A percentile compares a stretch with the other conserved stretches of the same genome.
phyloP scores from a whole-genome alignment of 2,888 invertebrate species.

The Thera britannica region DNA sequence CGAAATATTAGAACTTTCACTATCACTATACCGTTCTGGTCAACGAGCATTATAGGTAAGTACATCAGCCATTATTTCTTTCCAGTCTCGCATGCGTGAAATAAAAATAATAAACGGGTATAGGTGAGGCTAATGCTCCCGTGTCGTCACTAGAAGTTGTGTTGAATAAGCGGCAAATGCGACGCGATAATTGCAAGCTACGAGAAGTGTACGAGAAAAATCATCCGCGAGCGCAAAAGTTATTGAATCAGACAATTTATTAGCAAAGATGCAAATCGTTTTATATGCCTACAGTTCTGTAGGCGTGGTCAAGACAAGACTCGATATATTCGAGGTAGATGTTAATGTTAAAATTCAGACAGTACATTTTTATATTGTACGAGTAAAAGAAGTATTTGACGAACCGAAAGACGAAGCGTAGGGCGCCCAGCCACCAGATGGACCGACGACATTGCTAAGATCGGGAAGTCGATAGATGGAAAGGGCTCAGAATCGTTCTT shows the following conservation, averaged over 20 bases:
- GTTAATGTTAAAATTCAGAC: neutral
- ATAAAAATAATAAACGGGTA: constrained; percentile 59
- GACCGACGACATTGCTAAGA: too few relatives aligned
- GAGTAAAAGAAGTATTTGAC: too few relatives aligned
- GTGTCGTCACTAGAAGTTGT: constrained; percentile 34
- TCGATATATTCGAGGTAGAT: neutral
- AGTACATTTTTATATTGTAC: neutral
- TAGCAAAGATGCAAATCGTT: neutral
- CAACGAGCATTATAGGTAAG: constrained; percentile 29
- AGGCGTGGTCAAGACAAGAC: neutral
- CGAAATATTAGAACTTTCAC: constrained; percentile 8
- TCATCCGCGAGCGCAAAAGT: neutral
- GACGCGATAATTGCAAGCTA: constrained; percentile 18
- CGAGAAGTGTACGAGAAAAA: constrained; percentile 10
- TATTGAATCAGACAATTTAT: constrained; percentile 9
- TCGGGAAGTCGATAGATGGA: too few relatives aligned
- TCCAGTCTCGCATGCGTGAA: constrained; percentile 44
- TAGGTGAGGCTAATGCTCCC: constrained; percentile 56
- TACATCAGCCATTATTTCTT: constrained; percentile 44
- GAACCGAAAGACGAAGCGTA: too few relatives aligned
- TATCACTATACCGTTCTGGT: constrained; percentile 26
- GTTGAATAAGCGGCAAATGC: constrained; percentile 28
- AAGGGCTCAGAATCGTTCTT: too few relatives aligned
- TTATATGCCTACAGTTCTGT: neutral
- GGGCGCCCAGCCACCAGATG: too few relatives aligned